phyloP scores from a whole-genome alignment of 2,797 vertebrate genomes.

The Cirrhinus molitorella region DNA sequence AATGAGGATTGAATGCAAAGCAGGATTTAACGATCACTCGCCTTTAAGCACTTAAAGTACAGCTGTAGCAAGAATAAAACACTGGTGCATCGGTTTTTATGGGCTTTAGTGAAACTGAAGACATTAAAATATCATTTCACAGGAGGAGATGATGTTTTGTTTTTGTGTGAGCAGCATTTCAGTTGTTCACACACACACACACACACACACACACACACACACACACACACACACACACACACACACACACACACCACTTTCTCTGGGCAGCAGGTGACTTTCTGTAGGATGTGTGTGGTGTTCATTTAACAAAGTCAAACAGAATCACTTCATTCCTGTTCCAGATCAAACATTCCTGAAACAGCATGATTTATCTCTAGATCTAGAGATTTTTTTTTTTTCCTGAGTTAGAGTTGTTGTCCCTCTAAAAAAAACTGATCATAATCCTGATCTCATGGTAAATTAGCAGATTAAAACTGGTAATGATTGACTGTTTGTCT shows the following conservation, averaged over 20 bases:
- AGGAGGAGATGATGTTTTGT: no score
- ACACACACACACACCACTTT: no score
- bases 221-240: no score
- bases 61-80: background rate
- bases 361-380: background rate
- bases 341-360: background rate
- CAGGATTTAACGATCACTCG: background rate
- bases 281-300: background rate
- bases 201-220: no score
- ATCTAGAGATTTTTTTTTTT: background rate
- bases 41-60: slow-evolving; percentile 1
- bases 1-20: background rate
- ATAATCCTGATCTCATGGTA: background rate
- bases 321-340: background rate
- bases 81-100: background rate
- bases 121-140: background rate
- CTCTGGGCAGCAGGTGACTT: background rate
- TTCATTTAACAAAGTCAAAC: background rate
- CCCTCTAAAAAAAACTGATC: background rate
- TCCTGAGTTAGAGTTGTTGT: background rate
- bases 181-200: no score
- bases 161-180: background rate
- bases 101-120: background rate
- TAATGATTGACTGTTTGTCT: background rate
- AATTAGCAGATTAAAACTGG: background rate